These are phyloP conservation scores for Etia nguti DNA, from an alignment of 2,113 vertebrate genomes.

Conservation along the genomic window DNA sequence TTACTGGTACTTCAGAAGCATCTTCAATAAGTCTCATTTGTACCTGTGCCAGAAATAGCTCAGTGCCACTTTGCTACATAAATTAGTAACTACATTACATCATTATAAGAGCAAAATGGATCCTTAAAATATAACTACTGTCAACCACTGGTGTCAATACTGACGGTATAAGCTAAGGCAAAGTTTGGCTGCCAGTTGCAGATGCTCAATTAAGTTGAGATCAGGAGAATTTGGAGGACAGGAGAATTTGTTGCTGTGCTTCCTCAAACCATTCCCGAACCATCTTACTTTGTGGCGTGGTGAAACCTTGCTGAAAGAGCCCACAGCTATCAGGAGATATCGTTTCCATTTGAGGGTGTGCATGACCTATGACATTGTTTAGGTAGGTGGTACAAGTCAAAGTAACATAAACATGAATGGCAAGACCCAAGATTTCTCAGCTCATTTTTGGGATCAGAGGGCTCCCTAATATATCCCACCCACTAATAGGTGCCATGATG, in stretches of 20 bases:
- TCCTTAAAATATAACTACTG: background rate
- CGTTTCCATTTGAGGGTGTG: background rate
- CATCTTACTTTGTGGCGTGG: background rate
- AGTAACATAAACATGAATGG: background rate
- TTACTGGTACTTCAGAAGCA: background rate
- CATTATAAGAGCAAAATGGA: background rate
- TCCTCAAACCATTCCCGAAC: background rate
- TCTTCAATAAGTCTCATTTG: background rate
- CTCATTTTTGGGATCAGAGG: too few species aligned
- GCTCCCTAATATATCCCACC: background rate
- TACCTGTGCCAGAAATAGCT: background rate
- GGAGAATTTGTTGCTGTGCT: background rate
- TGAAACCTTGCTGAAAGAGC: background rate
- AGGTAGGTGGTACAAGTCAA: background rate
- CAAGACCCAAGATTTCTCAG: background rate
- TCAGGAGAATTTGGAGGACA: background rate
- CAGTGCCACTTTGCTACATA: background rate
- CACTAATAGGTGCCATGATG: background rate
- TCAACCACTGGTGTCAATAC: background rate
- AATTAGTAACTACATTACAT: background rate
- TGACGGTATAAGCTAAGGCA: background rate
- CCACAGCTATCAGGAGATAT: background rate
- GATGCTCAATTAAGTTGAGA: rapidly evolving
- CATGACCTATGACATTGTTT: background rate
- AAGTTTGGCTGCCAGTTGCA: background rate